Percentiles rank a stretch among this genome's conserved stretches.
phyloP scores from a whole-genome alignment of 2,797 vertebrate genomes.

The Parauchenoglanis punctatus region DNA sequence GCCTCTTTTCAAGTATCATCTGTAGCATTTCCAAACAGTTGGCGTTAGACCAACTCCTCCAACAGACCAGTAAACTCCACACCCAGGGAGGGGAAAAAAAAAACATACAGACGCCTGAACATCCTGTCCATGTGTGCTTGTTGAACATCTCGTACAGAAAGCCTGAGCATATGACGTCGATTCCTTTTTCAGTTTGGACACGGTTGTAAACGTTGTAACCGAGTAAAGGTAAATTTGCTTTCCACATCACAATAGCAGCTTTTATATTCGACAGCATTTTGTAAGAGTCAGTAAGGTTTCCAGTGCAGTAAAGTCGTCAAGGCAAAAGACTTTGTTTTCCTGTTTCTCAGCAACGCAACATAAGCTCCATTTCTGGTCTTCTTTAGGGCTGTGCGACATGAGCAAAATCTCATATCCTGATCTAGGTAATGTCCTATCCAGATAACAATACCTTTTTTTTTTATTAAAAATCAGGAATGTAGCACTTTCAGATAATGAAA shows the following conservation, averaged over 20 bases:
- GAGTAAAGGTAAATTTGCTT: background rate
- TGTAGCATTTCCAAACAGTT: background rate
- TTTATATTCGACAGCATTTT: background rate
- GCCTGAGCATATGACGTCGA: too few species aligned
- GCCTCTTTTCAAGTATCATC: background rate
- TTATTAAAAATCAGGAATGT: too few species aligned
- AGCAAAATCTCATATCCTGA: too few species aligned
- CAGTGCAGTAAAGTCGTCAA: background rate
- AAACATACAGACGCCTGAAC: background rate
- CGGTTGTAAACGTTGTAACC: background rate
- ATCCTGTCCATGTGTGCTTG: background rate
- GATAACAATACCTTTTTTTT: too few species aligned
- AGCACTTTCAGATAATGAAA: too few species aligned
- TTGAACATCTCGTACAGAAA: background rate
- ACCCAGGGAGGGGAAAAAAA: too few species aligned
- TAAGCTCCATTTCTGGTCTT: too few species aligned
- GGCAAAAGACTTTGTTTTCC: background rate
- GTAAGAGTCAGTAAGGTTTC: background rate
- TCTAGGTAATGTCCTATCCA: too few species aligned
- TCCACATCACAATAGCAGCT: too few species aligned
- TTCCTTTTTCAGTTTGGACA: too few species aligned
- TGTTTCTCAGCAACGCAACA: background rate
- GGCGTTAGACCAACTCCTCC: background rate
- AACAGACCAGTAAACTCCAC: too few species aligned
- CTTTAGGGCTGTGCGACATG: too few species aligned